Base-by-base conservation (phyloP, 2,797 vertebrate species). In the Peromyscus eremicus region DNA sequence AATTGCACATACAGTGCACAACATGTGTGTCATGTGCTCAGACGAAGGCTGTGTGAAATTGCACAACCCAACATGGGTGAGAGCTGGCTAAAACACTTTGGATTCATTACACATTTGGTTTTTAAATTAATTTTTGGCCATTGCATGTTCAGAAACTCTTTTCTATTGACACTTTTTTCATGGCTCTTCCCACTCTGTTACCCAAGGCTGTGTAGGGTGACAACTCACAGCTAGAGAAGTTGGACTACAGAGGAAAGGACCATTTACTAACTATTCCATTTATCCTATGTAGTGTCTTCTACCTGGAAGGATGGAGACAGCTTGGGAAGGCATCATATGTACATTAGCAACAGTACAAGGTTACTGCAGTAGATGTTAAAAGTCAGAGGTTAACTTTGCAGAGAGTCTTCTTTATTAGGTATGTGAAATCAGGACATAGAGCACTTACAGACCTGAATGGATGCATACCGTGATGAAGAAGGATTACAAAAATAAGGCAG, bases 371-470 rank as follows among this genome's bases (percentile, higher is more conserved):
- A 34, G 66, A 81, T 34, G 64, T 29, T 4, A 60, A 62, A 81
- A 80, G 71, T 34, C 37, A 81, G 46, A 94, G 76, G 62, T 73
- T 84, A 81, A 84, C 49, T 94, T 79, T 86, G 19, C 13, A 89
- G 52, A 49, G 23, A 85, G n/a, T 29, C 12, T 70, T 79, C 27
- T 79, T 92, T 85, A 71, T 83, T 89, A 88, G 66, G 88, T 80
- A 71, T 46, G 2, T 57, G 84, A 89, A 88, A 76, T 92, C 80
- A 57, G 91, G 82, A 84, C 1, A 16, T 10, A 60, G 66, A 81
- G 77, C 79, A 82, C n/a, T 97, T 95, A 49, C 25, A 83, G 75
- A 77, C 34, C 52, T 73, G 52, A 13, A 16, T 71, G 93, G 96
- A 92, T 66, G 46, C 17, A 76, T 68, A 83, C 82, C 55, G 19